phyloP scores from a whole-genome alignment of 2,888 invertebrate genomes.

The Oeneis ivallda region DNA sequence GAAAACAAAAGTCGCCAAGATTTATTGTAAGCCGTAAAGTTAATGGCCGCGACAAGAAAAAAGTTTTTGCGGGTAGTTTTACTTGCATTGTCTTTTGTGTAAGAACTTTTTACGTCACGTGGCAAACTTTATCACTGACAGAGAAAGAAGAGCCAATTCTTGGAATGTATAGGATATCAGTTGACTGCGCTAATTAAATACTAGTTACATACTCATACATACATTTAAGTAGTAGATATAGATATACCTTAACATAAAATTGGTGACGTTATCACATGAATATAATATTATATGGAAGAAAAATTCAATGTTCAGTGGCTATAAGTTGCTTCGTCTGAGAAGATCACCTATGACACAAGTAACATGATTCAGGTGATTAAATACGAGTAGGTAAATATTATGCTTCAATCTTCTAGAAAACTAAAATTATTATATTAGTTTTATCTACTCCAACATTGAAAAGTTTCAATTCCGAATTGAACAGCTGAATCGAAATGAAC shows the following conservation, averaged over 20 bases:
- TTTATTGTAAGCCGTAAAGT: constrained; percentile 67
- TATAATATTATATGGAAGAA: constrained; percentile 58
- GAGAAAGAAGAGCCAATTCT: background rate
- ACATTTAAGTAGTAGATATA: too few species aligned
- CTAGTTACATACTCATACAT: background rate
- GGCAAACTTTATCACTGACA: background rate
- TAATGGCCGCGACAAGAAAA: constrained; percentile 71
- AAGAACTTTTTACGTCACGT: constrained; percentile 23
- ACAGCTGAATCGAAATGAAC: too few species aligned
- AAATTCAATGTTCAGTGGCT: constrained; percentile 63
- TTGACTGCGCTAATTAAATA: background rate
- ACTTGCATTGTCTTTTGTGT: constrained; percentile 33
- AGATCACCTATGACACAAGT: constrained; percentile 49
- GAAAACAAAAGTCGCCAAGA: constrained; percentile 59
- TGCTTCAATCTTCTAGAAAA: too few species aligned
- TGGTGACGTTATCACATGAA: constrained; percentile 43
- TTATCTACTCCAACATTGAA: too few species aligned
- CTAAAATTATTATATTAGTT: too few species aligned
- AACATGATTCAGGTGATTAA: constrained; percentile 3
- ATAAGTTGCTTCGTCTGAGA: constrained; percentile 53
- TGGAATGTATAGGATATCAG: background rate
- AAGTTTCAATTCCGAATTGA: too few species aligned
- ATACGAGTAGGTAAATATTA: constrained; percentile 2
- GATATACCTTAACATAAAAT: background rate
- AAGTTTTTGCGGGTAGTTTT: constrained; percentile 56